Evolutionary conservation across 2,888 invertebrate species (phyloP).

Genomic region (Meandrusa payeni): DNA sequence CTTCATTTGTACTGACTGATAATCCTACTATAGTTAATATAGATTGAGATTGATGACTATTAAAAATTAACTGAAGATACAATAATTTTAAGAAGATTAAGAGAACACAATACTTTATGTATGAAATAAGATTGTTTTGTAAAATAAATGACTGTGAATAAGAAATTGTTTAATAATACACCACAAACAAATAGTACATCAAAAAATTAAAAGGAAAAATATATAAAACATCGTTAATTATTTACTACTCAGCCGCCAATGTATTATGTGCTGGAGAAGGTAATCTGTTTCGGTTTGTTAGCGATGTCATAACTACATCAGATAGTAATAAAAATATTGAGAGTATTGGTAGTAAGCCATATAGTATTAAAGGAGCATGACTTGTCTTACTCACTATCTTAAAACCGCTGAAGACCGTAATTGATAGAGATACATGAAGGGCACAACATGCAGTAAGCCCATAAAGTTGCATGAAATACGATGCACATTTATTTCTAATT

Average conservation of each 20-base stretch:
- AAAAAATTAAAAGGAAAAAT: not conserved
- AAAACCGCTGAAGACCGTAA: slow-evolving; percentile 45
- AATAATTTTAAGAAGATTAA: too few relatives aligned
- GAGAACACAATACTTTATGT: too few relatives aligned
- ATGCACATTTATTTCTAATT: slow-evolving; percentile 34
- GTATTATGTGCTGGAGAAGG: slow-evolving; percentile 28
- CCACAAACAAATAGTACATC: not conserved
- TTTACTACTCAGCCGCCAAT: too few relatives aligned
- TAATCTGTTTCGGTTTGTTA: slow-evolving; percentile 39
- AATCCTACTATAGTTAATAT: too few relatives aligned
- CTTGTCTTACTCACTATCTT: slow-evolving; percentile 23
- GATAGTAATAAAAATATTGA: slow-evolving; percentile 45
- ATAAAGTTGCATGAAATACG: slow-evolving; percentile 52
- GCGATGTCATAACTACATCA: slow-evolving; percentile 50
- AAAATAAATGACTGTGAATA: slow-evolving; percentile 8
- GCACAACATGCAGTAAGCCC: slow-evolving; percentile 43
- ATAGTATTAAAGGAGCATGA: slow-evolving; percentile 42
- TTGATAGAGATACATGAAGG: slow-evolving; percentile 44
- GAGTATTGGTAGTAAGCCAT: slow-evolving; percentile 58
- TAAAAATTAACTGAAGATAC: too few relatives aligned
- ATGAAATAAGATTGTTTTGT: slow-evolving; percentile 11
- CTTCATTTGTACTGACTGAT: too few relatives aligned
- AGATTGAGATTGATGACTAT: too few relatives aligned
- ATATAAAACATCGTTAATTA: slow-evolving; percentile 16
- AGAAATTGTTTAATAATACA: not conserved